A percentile compares a stretch with the other conserved stretches of the same genome.
Evolutionary conservation across 2,797 vertebrate genomes (phyloP).

Genomic region (Anas georgica): DNA sequence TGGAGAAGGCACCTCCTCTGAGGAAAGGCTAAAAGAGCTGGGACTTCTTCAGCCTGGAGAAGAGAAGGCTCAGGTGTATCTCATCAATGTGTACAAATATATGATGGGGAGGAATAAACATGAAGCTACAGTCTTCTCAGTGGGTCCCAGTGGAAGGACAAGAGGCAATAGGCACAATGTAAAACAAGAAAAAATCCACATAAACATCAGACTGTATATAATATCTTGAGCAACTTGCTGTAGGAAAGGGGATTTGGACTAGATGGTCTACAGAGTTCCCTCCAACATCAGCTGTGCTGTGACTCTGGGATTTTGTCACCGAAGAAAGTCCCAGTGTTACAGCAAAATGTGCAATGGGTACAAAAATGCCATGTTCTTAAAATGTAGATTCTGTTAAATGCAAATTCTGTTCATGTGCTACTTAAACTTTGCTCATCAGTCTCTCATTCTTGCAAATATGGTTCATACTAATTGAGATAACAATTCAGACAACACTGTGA

Average conservation of each 20-base stretch:
- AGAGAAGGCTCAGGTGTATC: not conserved
- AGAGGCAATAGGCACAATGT: not conserved
- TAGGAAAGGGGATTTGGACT: not conserved
- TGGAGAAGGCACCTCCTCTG: not conserved
- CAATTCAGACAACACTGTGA: not conserved
- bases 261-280: not conserved
- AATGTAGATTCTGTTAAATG: not conserved
- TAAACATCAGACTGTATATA: rapidly evolving
- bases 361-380: not conserved
- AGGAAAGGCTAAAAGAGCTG: not conserved
- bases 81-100: not conserved
- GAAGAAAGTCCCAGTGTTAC: not conserved
- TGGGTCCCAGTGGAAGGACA: not conserved
- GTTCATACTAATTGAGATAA: not conserved
- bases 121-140: not conserved
- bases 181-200: not conserved
- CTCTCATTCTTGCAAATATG: not conserved
- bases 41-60: not conserved
- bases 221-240: not conserved
- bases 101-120: not conserved
- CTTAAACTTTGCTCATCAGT: not conserved
- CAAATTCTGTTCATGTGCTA: not conserved
- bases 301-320: not conserved
- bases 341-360: not conserved
- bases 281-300: not conserved